These are phyloP conservation scores for Agelas oroides DNA, from an alignment of 37 sponge, comb jelly and placozoan genomes.

Conservation along the genomic window DNA sequence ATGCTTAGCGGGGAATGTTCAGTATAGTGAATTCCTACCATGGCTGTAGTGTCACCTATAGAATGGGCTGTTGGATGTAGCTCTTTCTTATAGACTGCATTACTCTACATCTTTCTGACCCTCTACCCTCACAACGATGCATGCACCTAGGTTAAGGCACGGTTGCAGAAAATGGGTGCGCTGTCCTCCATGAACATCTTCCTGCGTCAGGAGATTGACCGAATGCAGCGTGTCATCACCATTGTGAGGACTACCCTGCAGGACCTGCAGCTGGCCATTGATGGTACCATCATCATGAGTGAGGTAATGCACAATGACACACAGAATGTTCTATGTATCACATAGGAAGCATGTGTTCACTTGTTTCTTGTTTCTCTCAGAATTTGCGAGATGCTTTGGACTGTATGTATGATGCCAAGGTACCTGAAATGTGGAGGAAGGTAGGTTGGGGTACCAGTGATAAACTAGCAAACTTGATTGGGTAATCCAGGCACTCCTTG, in stretches of 20 bases:
- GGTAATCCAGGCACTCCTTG: no score
- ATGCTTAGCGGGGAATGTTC: no score
- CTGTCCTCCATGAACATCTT: slow-evolving; percentile 99
- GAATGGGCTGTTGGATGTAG: no score
- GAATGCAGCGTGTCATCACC: no score
- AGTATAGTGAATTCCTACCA: slow-evolving; percentile 94
- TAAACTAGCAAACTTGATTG: no score
- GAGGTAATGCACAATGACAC: slow-evolving; percentile 71
- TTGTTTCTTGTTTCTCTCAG: no score
- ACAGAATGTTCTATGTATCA: not conserved
- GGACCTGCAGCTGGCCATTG: slow-evolving; percentile 96
- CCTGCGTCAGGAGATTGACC: slow-evolving; percentile 97
- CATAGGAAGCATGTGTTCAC: no score
- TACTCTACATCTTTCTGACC: no score
- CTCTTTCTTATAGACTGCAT: not conserved
- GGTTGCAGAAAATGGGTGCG: slow-evolving; percentile 91
- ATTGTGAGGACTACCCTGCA: slow-evolving; percentile 90
- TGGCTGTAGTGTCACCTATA: no score
- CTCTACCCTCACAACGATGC: no score
- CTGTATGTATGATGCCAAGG: slow-evolving; percentile 97
- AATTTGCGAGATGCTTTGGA: no score
- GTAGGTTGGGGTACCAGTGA: no score
- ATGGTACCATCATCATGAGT: slow-evolving; percentile 99
- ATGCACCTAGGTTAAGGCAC: slow-evolving; percentile 90
- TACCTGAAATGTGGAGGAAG: slow-evolving; percentile 89